These are phyloP conservation scores for Python bivittatus DNA, from an alignment of 2,113 vertebrate species.

Conservation along the genomic window DNA sequence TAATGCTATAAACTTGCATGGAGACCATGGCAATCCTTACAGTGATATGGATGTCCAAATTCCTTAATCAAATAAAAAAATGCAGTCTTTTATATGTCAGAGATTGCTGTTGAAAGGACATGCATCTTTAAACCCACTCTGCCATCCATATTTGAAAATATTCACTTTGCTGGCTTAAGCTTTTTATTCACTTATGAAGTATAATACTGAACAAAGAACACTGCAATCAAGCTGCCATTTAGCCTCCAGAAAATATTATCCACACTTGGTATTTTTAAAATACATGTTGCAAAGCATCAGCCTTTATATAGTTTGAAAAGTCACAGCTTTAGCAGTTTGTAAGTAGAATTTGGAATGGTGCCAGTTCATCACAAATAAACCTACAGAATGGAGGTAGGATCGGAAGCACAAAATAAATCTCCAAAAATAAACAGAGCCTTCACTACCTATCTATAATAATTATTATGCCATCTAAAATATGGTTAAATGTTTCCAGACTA, in stretches of 20 bases:
- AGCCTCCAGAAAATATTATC: neutral
- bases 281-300: neutral
- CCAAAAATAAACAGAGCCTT: neutral
- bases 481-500: neutral
- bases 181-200: neutral
- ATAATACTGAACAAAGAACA: neutral
- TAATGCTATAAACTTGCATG: neutral
- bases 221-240: neutral
- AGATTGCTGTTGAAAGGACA: neutral
- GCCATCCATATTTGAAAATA: neutral
- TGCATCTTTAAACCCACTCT: neutral
- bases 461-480: neutral
- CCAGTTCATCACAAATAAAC: neutral
- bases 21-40: neutral
- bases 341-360: neutral
- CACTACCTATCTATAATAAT: neutral
- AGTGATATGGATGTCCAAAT: neutral
- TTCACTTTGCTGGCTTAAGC: neutral
- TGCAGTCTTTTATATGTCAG: too few relatives aligned
- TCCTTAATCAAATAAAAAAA: neutral
- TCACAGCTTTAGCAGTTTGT: slow-evolving; percentile 5
- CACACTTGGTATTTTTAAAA: neutral
- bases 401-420: neutral
- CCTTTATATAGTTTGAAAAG: neutral
- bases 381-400: neutral